phyloP scores from a whole-genome alignment of 2,888 invertebrate species.

The Amphipyra tragopoginis region DNA sequence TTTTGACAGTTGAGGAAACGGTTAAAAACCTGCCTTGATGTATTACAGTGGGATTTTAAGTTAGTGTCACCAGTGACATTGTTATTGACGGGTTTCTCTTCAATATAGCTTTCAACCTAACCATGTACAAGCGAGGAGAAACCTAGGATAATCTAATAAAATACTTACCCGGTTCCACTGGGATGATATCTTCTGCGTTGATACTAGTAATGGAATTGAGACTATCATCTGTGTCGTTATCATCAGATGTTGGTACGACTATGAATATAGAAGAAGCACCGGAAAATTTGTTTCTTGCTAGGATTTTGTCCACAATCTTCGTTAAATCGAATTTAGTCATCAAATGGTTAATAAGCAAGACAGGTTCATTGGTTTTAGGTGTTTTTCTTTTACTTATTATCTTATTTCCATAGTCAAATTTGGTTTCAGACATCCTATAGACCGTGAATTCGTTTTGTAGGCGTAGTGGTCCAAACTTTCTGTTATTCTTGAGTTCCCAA shows the following conservation, averaged over 20 bases:
- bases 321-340: slow-evolving; percentile 54
- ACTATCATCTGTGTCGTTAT: slow-evolving; percentile 48
- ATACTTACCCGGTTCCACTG: slow-evolving; percentile 20
- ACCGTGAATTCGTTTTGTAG: slow-evolving; percentile 34
- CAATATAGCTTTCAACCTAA: not conserved
- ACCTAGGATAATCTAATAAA: not conserved
- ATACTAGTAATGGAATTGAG: slow-evolving; percentile 2
- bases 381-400: slow-evolving; percentile 5
- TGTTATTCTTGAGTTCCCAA: not conserved
- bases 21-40: no score
- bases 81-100: no score
- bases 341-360: slow-evolving; percentile 55
- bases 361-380: slow-evolving; percentile 31
- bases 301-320: slow-evolving; percentile 60
- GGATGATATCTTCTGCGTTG: not conserved
- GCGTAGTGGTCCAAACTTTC: slow-evolving; percentile 1
- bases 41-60: no score
- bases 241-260: slow-evolving; percentile 64
- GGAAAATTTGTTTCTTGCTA: slow-evolving; percentile 50
- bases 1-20: no score
- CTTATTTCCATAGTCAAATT: not conserved
- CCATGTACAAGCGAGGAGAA: no score
- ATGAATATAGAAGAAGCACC: slow-evolving; percentile 67
- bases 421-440: slow-evolving; percentile 47
- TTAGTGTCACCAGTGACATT: no score